A percentile compares a stretch with the other conserved stretches of the same genome.
These are phyloP conservation scores for Catharus fuscescens DNA, from an alignment of 2,113 vertebrate genomes.

Conservation along the genomic window DNA sequence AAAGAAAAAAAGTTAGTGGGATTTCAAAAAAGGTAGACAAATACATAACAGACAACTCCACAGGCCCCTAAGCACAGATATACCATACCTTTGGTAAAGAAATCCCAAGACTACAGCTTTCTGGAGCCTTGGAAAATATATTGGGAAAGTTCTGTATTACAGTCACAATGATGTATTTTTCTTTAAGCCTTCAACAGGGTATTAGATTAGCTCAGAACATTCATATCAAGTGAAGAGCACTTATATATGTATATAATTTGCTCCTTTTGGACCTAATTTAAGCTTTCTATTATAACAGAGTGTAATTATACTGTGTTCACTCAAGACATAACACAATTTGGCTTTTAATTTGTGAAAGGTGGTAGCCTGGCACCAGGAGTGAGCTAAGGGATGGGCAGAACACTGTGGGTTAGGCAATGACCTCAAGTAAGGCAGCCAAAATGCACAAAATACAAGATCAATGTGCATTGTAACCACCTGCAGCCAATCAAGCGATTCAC, in stretches of 20 bases:
- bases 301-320: not conserved
- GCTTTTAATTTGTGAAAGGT: not conserved
- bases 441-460: not conserved
- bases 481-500: not conserved
- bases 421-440: not conserved
- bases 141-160: not conserved
- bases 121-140: not conserved
- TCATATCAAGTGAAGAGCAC: not conserved
- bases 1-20: not conserved
- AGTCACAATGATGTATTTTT: not conserved
- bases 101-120: not conserved
- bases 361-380: not conserved
- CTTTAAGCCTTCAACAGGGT: not conserved
- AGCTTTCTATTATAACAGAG: not conserved
- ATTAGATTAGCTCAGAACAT: not conserved
- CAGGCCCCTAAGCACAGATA: not conserved
- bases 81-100: not conserved
- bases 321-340: not conserved
- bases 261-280: not conserved
- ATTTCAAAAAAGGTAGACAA: not conserved
- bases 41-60: not conserved
- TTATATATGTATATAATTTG: not conserved
- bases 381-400: not conserved
- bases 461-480: not conserved
- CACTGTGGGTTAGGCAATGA: not conserved